Conservation (phyloP, 2,797 vertebrate species). For the Fratercula arctica region DNA sequence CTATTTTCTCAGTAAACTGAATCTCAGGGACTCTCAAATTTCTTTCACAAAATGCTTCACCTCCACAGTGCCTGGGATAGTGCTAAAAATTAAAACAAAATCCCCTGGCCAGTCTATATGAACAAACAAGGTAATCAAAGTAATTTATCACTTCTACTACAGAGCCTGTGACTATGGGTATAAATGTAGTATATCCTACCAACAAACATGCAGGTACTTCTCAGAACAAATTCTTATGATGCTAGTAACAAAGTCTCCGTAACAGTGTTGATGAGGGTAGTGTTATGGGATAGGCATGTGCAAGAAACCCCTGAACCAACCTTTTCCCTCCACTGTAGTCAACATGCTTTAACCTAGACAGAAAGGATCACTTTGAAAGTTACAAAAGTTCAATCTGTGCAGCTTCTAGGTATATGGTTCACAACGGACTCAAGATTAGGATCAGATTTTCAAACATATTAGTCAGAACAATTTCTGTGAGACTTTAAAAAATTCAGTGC, state of each 20-base stretch:
- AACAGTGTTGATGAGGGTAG: not conserved
- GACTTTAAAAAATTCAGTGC: not conserved
- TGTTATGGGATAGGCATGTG: not conserved
- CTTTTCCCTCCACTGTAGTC: not conserved
- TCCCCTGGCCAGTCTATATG: not conserved
- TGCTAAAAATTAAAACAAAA: not conserved
- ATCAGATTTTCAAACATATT: not conserved
- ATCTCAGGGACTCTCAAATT: not conserved
- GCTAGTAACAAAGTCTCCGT: not conserved
- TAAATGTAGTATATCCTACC: not conserved
- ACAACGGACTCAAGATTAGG: not conserved
- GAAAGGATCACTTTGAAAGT: not conserved
- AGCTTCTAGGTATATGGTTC: not conserved
- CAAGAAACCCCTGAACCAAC: not conserved
- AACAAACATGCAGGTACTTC: not conserved
- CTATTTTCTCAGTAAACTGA: not conserved
- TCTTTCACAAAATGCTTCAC: not conserved
- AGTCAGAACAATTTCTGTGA: not conserved
- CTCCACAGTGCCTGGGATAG: not conserved
- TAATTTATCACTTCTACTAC: not conserved
- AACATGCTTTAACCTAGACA: not conserved
- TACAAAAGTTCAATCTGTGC: not conserved
- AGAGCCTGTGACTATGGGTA: not conserved
- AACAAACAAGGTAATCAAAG: not conserved
- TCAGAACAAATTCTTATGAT: not conserved